Conservation (phyloP, 2,113 vertebrate species). For the Promerops cafer region DNA sequence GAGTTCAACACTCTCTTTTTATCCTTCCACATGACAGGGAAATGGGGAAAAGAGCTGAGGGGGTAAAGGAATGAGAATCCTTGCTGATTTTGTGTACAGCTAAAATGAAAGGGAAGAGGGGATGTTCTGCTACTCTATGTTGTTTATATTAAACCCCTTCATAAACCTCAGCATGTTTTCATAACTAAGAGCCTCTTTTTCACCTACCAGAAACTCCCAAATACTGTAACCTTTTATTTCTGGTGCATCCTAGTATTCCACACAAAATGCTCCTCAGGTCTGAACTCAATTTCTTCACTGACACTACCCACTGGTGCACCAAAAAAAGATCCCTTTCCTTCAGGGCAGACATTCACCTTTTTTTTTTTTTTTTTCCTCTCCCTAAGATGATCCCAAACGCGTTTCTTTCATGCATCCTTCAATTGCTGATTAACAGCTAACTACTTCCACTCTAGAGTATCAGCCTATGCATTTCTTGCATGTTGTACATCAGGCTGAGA, state of each 20-base stretch:
- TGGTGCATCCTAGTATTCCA: neutral
- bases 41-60: neutral
- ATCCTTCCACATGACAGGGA: neutral
- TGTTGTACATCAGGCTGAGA: neutral
- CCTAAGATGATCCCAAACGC: neutral
- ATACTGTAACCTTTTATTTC: neutral
- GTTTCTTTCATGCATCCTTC: neutral
- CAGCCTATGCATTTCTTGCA: neutral
- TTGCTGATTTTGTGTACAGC: neutral
- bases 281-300: neutral
- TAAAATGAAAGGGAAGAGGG: neutral
- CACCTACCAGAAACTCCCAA: neutral
- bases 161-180: neutral
- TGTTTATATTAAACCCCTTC: neutral
- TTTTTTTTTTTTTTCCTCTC: neutral
- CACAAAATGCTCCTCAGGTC: neutral
- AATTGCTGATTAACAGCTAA: conserved; percentile 9
- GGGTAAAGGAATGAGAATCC: neutral
- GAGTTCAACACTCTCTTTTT: neutral
- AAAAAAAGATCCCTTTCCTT: neutral
- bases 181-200: neutral
- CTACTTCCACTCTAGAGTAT: neutral
- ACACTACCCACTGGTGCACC: neutral
- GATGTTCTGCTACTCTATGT: neutral
- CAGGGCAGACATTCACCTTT: neutral